phyloP scores from a whole-genome alignment of 2,888 invertebrate species.

The Callinectes sapidus region DNA sequence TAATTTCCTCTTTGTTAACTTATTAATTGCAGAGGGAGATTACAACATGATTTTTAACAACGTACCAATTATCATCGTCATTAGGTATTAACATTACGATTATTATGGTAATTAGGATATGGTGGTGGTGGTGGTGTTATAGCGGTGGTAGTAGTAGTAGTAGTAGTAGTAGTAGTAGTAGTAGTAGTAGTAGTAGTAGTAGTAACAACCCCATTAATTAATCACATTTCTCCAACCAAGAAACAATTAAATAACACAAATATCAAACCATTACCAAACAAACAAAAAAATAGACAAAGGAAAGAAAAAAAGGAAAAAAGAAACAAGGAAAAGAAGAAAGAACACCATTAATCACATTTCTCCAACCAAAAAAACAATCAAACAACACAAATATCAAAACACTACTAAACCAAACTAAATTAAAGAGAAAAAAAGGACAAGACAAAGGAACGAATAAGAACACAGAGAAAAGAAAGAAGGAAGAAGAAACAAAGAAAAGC shows the following conservation, averaged over 20 bases:
- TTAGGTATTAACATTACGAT: not conserved
- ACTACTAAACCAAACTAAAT: too few species aligned
- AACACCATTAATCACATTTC: too few species aligned
- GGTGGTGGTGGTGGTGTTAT: not conserved
- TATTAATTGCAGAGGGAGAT: not conserved
- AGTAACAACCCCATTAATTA: not conserved
- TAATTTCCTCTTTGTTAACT: conserved; percentile 14
- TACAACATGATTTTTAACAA: not conserved
- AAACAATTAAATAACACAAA: not conserved
- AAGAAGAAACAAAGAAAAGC: too few species aligned
- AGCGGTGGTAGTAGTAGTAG: not conserved
- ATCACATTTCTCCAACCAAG: too few species aligned
- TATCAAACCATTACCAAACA: not conserved
- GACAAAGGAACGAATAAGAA: too few species aligned
- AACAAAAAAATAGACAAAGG: too few species aligned
- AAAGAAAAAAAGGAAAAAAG: too few species aligned
- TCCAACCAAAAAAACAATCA: too few species aligned
- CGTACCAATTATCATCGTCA: not conserved
- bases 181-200: conserved; percentile 18
- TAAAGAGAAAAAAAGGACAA: too few species aligned
- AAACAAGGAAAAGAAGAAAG: too few species aligned
- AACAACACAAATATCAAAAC: too few species aligned
- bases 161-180: not conserved
- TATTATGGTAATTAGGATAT: not conserved
- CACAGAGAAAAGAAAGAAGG: too few species aligned